Conservation (phyloP, 2,888 invertebrate species). For the Clusia tigrina region DNA sequence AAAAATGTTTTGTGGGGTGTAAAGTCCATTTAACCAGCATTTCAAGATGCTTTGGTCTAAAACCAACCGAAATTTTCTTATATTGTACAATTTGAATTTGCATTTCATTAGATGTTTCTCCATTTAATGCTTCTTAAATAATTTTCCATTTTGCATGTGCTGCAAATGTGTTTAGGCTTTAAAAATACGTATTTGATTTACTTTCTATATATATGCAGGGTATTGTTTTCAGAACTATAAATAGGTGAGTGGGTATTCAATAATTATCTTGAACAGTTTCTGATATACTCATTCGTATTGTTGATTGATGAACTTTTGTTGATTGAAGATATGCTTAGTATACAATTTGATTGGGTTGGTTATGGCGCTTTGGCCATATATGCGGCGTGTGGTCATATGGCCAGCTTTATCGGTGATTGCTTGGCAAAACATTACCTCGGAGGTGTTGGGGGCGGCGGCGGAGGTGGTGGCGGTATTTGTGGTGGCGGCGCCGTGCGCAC, state of each 20-base stretch:
- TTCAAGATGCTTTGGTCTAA: constrained; percentile 7
- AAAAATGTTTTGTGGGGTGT: constrained; percentile 30
- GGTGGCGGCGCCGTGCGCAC: constrained; percentile 56
- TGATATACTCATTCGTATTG: constrained; percentile 23
- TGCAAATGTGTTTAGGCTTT: too few relatives aligned
- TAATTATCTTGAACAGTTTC: too few relatives aligned
- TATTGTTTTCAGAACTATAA: too few relatives aligned
- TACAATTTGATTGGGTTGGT: constrained; percentile 41
- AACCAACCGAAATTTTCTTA: constrained; percentile 29
- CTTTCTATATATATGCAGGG: too few relatives aligned
- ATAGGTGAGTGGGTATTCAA: too few relatives aligned
- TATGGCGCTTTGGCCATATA: constrained; percentile 28
- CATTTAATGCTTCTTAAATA: not conserved
- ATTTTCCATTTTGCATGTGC: too few relatives aligned
- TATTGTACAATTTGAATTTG: not conserved
- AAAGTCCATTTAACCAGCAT: constrained; percentile 31
- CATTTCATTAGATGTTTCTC: not conserved
- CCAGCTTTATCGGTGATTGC: constrained; percentile 27
- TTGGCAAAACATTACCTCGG: constrained; percentile 58
- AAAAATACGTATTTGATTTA: too few relatives aligned
- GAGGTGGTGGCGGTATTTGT: constrained; percentile 52
- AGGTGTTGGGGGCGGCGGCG: constrained; percentile 47
- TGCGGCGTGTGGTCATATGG: constrained; percentile 20
- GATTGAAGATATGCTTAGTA: constrained; percentile 54
- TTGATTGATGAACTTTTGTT: constrained; percentile 46